phyloP scores from a whole-genome alignment of 2,888 invertebrate species.

The Drosophila prolongata region DNA sequence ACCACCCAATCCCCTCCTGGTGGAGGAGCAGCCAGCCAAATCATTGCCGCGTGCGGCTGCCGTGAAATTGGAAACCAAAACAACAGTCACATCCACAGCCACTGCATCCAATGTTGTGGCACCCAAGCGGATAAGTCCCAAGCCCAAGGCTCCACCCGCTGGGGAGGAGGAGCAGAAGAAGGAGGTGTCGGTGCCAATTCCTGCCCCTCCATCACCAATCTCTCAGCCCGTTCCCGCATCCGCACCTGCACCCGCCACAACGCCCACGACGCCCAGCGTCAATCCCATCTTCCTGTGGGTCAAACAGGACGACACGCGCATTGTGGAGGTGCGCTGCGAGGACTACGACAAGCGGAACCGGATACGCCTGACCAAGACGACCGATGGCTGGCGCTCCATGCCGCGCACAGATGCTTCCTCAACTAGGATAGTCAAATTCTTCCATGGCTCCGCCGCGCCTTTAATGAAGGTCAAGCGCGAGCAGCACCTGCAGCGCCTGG shows the following conservation, averaged over 20 bases:
- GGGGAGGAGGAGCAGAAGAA: background rate
- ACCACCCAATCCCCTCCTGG: background rate
- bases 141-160: slow-evolving; percentile 23
- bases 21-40: slow-evolving; percentile 25
- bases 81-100: slow-evolving; percentile 43
- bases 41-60: slow-evolving; percentile 48
- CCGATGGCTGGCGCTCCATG: slow-evolving; percentile 92
- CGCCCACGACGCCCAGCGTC: slow-evolving; percentile 59
- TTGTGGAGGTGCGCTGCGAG: slow-evolving; percentile 93
- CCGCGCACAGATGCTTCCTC: slow-evolving; percentile 88
- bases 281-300: slow-evolving; percentile 95
- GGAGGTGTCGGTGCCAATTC: slow-evolving; percentile 1
- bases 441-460: slow-evolving; percentile 81
- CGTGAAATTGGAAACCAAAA: slow-evolving; percentile 76
- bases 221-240: slow-evolving; percentile 2
- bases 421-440: slow-evolving; percentile 80
- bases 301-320: slow-evolving; percentile 91
- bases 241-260: background rate
- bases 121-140: slow-evolving; percentile 15
- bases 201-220: slow-evolving; percentile 1
- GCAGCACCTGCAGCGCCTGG: slow-evolving; percentile 53
- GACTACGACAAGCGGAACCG: slow-evolving; percentile 94
- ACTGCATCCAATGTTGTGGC: slow-evolving; percentile 22
- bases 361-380: slow-evolving; percentile 92
- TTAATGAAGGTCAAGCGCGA: slow-evolving; percentile 84